Conservation (phyloP, 1,140 invertebrate genomes). For the Macrosteles quadrilineatus region DNA sequence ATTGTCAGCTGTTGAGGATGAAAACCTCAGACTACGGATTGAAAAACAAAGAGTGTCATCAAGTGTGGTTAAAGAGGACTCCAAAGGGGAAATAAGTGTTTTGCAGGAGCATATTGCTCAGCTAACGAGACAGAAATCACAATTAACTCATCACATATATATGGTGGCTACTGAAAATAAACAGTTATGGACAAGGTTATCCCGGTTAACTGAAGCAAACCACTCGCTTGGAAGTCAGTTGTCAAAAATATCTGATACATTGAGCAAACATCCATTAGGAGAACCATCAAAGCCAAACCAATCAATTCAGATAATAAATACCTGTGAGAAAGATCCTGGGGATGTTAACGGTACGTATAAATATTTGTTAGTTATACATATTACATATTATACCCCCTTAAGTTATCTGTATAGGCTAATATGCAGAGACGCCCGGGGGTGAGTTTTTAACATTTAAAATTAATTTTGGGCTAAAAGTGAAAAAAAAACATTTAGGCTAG, state of each 20-base stretch:
- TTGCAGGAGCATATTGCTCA: slow-evolving; percentile 39
- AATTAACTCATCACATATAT: slow-evolving; percentile 69
- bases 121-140: slow-evolving; percentile 69
- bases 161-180: slow-evolving; percentile 80
- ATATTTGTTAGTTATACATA: no score
- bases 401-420: no score
- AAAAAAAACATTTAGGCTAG: background rate
- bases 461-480: background rate
- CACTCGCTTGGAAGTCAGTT: slow-evolving; percentile 42
- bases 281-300: slow-evolving; percentile 34
- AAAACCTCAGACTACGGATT: slow-evolving; percentile 66
- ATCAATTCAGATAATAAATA: slow-evolving; percentile 32
- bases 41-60: slow-evolving; percentile 49
- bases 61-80: slow-evolving; percentile 34
- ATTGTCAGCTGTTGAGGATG: slow-evolving; percentile 67
- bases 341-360: background rate
- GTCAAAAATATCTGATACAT: slow-evolving; percentile 36
- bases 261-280: slow-evolving; percentile 37
- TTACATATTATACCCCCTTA: no score
- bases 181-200: slow-evolving; percentile 72
- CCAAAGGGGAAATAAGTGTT: slow-evolving; percentile 40
- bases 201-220: slow-evolving; percentile 61
- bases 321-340: slow-evolving; percentile 19
- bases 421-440: no score
- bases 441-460: no score